Conservation (phyloP, 1,140 invertebrate genomes). For the Caenorhabditis tropicalis region DNA sequence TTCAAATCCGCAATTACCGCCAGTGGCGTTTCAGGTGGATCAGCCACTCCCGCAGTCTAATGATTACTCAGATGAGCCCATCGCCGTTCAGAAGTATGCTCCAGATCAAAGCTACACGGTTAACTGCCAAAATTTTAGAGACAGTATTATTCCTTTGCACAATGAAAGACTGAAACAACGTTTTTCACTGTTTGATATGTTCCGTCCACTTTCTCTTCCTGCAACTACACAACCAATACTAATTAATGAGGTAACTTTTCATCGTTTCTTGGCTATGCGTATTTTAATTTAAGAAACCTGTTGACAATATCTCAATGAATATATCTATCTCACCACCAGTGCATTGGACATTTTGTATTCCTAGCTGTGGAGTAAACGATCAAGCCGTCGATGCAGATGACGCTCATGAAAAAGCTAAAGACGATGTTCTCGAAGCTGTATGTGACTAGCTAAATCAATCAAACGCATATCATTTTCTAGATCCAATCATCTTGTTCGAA, state of each 20-base stretch:
- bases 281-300: neutral
- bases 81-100: neutral
- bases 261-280: neutral
- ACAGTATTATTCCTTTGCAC: neutral
- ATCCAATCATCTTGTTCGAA: neutral
- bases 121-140: neutral
- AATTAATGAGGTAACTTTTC: neutral
- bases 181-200: slow-evolving; percentile 31
- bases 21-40: slow-evolving; percentile 2
- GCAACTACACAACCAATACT: neutral
- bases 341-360: slow-evolving; percentile 50
- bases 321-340: slow-evolving; percentile 44
- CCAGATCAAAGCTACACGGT: too few relatives aligned
- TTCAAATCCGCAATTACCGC: slow-evolving; percentile 1
- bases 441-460: neutral
- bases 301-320: neutral
- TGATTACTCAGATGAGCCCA: slow-evolving; percentile 1
- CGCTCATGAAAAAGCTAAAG: slow-evolving; percentile 46
- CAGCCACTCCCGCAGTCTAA: neutral
- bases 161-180: neutral
- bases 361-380: slow-evolving; percentile 46
- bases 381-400: slow-evolving; percentile 49
- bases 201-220: slow-evolving; percentile 6
- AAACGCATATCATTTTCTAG: neutral
- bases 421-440: slow-evolving; percentile 47